Evolutionary conservation across 2,797 vertebrate species (phyloP).

Genomic region (Kryptopterus vitreolus): DNA sequence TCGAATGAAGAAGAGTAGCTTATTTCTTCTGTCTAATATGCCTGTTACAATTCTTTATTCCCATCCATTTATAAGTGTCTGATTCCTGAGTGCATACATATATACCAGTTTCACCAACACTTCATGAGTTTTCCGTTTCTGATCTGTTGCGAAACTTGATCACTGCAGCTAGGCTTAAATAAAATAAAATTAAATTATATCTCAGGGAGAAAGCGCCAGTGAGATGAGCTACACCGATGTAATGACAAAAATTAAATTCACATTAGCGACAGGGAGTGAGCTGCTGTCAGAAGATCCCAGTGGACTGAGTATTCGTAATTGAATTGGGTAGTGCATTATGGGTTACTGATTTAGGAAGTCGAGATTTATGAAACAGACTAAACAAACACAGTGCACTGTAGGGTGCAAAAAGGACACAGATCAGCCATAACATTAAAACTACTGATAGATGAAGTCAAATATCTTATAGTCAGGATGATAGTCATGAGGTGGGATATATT

Average conservation of each 20-base stretch:
- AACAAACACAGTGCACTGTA: not conserved
- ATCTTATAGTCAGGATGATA: no score
- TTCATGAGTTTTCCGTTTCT: conserved; percentile 16
- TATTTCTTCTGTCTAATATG: not conserved
- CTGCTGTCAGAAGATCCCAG: conserved; percentile 40
- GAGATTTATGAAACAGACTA: conserved; percentile 5
- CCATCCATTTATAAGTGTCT: not conserved
- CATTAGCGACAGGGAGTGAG: conserved; percentile 56
- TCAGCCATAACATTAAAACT: no score
- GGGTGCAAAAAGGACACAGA: not conserved
- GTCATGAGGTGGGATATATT: no score
- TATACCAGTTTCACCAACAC: conserved; percentile 12
- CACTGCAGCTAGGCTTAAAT: conserved; percentile 31
- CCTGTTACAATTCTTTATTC: not conserved
- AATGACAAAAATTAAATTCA: conserved; percentile 61
- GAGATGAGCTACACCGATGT: conserved; percentile 63
- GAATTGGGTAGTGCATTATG: conserved; percentile 50
- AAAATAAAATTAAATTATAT: conserved; percentile 46
- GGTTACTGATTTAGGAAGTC: conserved; percentile 28
- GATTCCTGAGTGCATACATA: not conserved
- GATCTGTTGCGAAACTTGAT: conserved; percentile 36
- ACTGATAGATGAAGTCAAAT: no score
- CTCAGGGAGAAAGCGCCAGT: conserved; percentile 38
- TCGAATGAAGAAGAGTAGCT: not conserved
- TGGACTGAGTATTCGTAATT: conserved; percentile 49